phyloP scores from a whole-genome alignment of 2,888 invertebrate species.

The Clepsis dumicolana region DNA sequence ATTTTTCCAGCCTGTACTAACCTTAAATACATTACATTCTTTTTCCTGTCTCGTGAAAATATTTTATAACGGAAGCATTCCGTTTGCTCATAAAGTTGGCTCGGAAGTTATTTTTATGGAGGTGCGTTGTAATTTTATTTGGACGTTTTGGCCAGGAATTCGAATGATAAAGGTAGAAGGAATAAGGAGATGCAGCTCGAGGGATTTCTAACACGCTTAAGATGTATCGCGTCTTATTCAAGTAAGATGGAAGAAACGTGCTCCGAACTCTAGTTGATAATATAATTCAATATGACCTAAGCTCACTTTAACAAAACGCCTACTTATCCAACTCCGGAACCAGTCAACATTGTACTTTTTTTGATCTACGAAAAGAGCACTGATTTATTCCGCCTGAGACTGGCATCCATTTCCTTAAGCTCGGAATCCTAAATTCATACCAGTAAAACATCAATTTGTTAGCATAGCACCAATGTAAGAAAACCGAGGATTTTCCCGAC shows the following conservation, averaged over 20 bases:
- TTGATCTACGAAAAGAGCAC: slow-evolving; percentile 13
- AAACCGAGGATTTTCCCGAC: slow-evolving; percentile 4
- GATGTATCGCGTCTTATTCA: no score
- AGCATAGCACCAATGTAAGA: slow-evolving; percentile 19
- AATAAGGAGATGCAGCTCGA: neutral
- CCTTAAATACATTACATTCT: slow-evolving; percentile 22
- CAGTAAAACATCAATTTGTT: slow-evolving; percentile 38
- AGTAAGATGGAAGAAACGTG: no score
- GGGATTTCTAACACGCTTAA: neutral
- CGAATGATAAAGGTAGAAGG: neutral
- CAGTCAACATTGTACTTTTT: slow-evolving; percentile 1
- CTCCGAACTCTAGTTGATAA: neutral
- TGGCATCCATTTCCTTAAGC: slow-evolving; percentile 28
- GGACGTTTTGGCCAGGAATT: neutral
- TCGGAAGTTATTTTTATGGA: slow-evolving; percentile 31
- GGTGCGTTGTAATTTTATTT: slow-evolving; percentile 41
- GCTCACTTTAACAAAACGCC: neutral
- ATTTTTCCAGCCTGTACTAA: slow-evolving; percentile 10
- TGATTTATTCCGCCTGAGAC: slow-evolving; percentile 24
- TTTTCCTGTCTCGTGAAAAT: slow-evolving; percentile 22
- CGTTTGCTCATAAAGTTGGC: slow-evolving; percentile 32
- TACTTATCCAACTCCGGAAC: neutral
- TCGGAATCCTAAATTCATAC: slow-evolving; percentile 20
- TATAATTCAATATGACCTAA: neutral
- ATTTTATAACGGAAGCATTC: slow-evolving; percentile 37